Conservation (phyloP, 2,888 invertebrate genomes). For the Darwinula stevensoni region DNA sequence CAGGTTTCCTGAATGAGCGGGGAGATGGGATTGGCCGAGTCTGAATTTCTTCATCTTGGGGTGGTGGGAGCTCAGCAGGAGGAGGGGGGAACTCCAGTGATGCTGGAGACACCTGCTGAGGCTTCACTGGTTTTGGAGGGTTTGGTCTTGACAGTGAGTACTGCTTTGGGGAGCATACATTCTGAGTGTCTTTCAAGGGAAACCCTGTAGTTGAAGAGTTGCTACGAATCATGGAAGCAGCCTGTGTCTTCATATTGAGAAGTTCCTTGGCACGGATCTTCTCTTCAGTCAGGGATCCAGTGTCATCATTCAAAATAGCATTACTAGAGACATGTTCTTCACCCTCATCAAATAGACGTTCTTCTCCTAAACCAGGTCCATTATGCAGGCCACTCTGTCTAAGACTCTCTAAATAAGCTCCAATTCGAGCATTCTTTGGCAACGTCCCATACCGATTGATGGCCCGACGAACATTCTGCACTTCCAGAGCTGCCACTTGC, state of each 20-base stretch:
- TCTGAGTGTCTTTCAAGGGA: no score
- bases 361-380: slow-evolving; percentile 8
- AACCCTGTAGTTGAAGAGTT: slow-evolving; percentile 45
- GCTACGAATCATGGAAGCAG: slow-evolving; percentile 43
- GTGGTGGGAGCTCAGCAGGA: slow-evolving; percentile 45
- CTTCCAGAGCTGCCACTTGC: slow-evolving; percentile 71
- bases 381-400: slow-evolving; percentile 35
- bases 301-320: slow-evolving; percentile 8
- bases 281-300: slow-evolving; percentile 10
- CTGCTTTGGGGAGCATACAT: no score
- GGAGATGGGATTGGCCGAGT: slow-evolving; percentile 7
- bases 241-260: slow-evolving; percentile 5
- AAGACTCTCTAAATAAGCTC: slow-evolving; percentile 78
- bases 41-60: slow-evolving; percentile 13
- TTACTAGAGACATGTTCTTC: neutral
- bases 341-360: neutral
- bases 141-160: no score
- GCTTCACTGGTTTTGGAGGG: no score
- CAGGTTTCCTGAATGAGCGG: slow-evolving; percentile 9
- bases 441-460: slow-evolving; percentile 60
- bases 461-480: slow-evolving; percentile 76
- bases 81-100: slow-evolving; percentile 69
- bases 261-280: slow-evolving; percentile 4
- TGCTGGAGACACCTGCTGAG: no score
- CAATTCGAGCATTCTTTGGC: slow-evolving; percentile 84